Evolutionary conservation across 2,888 invertebrate genomes (phyloP).

Genomic region (Cheilosia soror): DNA sequence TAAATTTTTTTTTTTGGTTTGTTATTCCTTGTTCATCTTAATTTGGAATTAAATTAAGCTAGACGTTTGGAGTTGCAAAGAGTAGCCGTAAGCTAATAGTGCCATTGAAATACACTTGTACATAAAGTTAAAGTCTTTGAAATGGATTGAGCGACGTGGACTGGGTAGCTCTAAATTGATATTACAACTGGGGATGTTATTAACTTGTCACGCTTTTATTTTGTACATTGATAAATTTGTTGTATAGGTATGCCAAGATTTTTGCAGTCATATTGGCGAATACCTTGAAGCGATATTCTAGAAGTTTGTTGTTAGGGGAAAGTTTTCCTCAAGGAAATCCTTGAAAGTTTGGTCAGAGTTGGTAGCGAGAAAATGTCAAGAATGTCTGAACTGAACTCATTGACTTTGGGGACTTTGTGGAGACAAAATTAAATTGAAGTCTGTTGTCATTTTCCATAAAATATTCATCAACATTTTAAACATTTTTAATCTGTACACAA

Average conservation of each 20-base stretch:
- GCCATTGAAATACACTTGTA: slow-evolving; percentile 27
- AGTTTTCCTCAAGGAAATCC: too few relatives aligned
- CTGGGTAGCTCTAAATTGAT: background rate
- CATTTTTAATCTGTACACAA: slow-evolving; percentile 3
- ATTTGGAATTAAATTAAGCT: slow-evolving; percentile 48
- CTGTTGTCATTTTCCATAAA: too few relatives aligned
- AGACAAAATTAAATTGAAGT: too few relatives aligned
- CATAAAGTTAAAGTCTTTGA: slow-evolving; percentile 35
- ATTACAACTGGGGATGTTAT: background rate
- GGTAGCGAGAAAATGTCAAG: too few relatives aligned
- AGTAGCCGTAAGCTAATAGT: slow-evolving; percentile 5
- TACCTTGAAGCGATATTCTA: too few relatives aligned
- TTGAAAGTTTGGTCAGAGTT: too few relatives aligned
- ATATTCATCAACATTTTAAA: too few relatives aligned
- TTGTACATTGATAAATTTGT: background rate
- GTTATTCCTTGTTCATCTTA: slow-evolving; percentile 18
- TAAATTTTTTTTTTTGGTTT: background rate
- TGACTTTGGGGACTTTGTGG: too few relatives aligned
- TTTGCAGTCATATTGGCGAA: background rate
- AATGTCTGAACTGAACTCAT: too few relatives aligned
- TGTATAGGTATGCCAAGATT: background rate
- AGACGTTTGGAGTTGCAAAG: background rate
- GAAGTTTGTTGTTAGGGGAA: too few relatives aligned
- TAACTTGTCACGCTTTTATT: background rate
- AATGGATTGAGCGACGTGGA: background rate